phyloP scores from a whole-genome alignment of 2,113 vertebrate species.

The Cheirogaleus medius region DNA sequence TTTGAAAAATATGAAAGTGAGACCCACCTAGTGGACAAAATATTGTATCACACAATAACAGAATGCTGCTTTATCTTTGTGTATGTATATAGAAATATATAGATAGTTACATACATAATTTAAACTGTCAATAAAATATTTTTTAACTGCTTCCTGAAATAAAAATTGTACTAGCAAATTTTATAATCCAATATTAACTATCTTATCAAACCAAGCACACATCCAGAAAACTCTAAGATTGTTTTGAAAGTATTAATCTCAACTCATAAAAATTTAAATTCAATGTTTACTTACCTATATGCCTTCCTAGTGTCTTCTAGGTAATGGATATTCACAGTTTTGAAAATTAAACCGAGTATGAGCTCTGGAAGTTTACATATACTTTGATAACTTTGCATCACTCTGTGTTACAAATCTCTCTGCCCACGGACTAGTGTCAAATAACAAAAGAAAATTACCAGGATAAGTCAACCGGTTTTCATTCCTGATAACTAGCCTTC shows the following conservation, averaged over 20 bases:
- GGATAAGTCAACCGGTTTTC: neutral
- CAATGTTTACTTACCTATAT: neutral
- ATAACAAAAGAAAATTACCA: neutral
- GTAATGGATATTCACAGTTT: neutral
- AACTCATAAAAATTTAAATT: neutral
- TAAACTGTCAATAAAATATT: neutral
- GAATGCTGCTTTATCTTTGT: neutral
- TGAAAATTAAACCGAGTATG: neutral
- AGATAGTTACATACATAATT: neutral
- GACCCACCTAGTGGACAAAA: conserved; percentile 75
- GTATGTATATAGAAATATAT: neutral
- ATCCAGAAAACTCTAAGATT: neutral
- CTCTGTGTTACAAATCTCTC: neutral
- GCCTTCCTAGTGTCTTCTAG: neutral
- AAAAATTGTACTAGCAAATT: neutral
- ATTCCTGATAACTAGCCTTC: neutral
- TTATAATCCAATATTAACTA: neutral
- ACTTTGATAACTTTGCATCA: neutral
- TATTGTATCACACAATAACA: conserved; percentile 54
- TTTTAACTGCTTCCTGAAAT: conserved; percentile 12
- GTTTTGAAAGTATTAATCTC: neutral
- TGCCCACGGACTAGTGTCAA: neutral
- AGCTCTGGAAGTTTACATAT: neutral
- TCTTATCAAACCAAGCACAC: neutral
- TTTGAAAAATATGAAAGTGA: conserved; percentile 58